Evolutionary conservation across 2,797 vertebrate species (phyloP).

Genomic region (Catamblyrhynchus diadema): DNA sequence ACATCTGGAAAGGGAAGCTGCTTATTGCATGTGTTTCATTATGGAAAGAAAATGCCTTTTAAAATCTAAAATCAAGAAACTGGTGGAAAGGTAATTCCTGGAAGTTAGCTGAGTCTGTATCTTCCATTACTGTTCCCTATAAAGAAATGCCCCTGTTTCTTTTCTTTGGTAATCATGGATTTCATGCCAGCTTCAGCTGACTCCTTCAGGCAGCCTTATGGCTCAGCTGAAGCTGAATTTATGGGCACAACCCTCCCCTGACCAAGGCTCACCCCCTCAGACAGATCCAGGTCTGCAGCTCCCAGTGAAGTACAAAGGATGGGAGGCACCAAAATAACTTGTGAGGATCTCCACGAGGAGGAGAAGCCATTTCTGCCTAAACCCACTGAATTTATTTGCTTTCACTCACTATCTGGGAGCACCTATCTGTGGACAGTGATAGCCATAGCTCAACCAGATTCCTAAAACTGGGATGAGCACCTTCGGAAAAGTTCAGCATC

Average conservation of each 20-base stretch:
- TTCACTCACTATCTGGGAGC: neutral
- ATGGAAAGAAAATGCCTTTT: neutral
- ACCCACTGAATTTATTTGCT: neutral
- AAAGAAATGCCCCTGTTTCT: neutral
- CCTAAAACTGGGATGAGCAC: neutral
- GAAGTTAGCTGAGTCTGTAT: neutral
- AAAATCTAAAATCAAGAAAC: neutral
- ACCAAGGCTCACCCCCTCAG: neutral
- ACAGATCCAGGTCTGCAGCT: fast-evolving
- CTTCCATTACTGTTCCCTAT: neutral
- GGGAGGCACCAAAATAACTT: neutral
- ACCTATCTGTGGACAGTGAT: neutral
- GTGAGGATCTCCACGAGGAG: neutral
- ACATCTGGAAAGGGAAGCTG: neutral
- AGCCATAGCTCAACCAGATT: neutral
- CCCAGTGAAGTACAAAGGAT: neutral
- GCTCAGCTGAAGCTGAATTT: neutral
- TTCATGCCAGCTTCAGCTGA: neutral
- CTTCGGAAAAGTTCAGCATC: neutral
- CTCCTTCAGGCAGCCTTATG: neutral
- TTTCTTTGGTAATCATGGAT: neutral
- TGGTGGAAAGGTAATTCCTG: neutral
- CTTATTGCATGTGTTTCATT: neutral
- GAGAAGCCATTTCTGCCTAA: neutral
- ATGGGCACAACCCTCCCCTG: neutral